A percentile compares a stretch with the other conserved stretches of the same genome.
Conservation (phyloP, 2,888 invertebrate species). For the Hylaea fasciaria region DNA sequence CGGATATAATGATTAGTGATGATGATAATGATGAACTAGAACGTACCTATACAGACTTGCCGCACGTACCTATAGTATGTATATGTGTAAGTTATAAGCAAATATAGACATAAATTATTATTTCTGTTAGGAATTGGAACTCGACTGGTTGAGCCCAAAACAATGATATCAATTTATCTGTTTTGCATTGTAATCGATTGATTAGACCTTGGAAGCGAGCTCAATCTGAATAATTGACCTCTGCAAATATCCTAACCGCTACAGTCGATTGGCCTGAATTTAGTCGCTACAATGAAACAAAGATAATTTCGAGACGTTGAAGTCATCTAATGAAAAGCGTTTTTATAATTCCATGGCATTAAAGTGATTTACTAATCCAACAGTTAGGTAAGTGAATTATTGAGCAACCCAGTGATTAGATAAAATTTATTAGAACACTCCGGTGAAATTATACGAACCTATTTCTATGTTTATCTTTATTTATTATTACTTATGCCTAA, state of each 20-base stretch:
- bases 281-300: not conserved
- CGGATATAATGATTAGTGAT: too few relatives aligned
- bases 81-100: too few relatives aligned
- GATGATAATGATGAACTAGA: too few relatives aligned
- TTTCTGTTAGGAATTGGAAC: too few relatives aligned
- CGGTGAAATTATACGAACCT: not conserved
- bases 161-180: conserved; percentile 18
- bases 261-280: conserved; percentile 13
- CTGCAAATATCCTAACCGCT: conserved; percentile 11
- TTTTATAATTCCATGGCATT: not conserved
- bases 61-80: too few relatives aligned
- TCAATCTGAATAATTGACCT: conserved; percentile 11
- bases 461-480: not conserved
- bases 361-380: conserved; percentile 10
- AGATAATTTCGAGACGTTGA: not conserved
- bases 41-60: too few relatives aligned
- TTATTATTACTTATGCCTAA: not conserved
- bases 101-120: too few relatives aligned
- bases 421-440: conserved; percentile 6
- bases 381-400: conserved; percentile 9
- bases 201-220: conserved; percentile 25
- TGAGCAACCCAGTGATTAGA: conserved; percentile 19
- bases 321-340: not conserved
- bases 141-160: conserved; percentile 2
- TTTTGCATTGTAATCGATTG: conserved; percentile 29